Percentiles rank a stretch among this genome's conserved stretches.
Conservation (phyloP, 2,888 invertebrate genomes). For the Limnephilus rhombicus region DNA sequence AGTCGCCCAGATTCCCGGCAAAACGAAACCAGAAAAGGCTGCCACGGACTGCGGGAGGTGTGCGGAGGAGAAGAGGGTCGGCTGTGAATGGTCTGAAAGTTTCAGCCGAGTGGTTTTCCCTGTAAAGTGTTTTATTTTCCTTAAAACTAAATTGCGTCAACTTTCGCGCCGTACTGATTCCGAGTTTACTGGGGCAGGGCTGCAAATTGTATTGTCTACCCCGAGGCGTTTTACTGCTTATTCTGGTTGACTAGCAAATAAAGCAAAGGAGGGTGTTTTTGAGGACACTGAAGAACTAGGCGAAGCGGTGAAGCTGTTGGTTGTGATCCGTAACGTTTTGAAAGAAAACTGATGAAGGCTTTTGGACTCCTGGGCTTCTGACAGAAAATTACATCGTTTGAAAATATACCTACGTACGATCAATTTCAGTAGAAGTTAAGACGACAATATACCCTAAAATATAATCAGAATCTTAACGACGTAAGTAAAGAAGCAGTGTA, state of each 20-base stretch:
- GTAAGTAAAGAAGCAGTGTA: too few relatives aligned
- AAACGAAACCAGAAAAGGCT: background rate
- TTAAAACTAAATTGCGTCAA: slow-evolving; percentile 32
- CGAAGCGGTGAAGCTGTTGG: too few relatives aligned
- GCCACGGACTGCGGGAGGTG: background rate
- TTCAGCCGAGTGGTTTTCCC: slow-evolving; percentile 26
- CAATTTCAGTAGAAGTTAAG: too few relatives aligned
- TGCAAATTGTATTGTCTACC: background rate
- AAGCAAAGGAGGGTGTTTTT: background rate
- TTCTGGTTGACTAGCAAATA: background rate
- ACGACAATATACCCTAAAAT: too few relatives aligned
- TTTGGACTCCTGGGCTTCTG: too few relatives aligned
- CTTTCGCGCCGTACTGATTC: slow-evolving; percentile 14
- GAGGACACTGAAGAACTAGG: too few relatives aligned
- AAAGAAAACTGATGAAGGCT: too few relatives aligned
- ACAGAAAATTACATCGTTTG: too few relatives aligned
- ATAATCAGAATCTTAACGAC: too few relatives aligned
- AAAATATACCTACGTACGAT: too few relatives aligned
- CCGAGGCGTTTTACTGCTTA: background rate
- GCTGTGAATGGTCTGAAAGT: background rate
- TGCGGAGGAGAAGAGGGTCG: background rate
- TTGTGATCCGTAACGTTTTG: too few relatives aligned
- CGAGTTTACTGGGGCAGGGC: slow-evolving; percentile 10
- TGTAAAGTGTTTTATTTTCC: slow-evolving; percentile 27
- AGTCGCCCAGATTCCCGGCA: background rate